A percentile compares a stretch with the other conserved stretches of the same genome.
Conservation (phyloP, 2,113 vertebrate species). For the Neotragus pygmaeus region DNA sequence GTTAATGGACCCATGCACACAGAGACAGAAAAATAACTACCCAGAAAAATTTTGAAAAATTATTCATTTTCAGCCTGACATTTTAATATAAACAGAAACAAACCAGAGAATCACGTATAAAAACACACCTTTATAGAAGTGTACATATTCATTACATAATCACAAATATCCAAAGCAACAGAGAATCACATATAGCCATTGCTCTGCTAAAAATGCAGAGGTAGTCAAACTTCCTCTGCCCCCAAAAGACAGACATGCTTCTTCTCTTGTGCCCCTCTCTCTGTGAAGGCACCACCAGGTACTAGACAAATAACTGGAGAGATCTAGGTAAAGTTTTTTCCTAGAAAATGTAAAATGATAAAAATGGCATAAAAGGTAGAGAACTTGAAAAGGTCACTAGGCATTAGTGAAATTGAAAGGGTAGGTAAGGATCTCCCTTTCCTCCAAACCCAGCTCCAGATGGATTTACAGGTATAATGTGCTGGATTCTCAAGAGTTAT, state of each 20-base stretch:
- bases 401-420: slow-evolving; percentile 22
- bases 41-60: slow-evolving; percentile 1
- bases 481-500: not conserved
- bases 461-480: slow-evolving; percentile 17
- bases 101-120: slow-evolving; percentile 26
- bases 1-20: not conserved
- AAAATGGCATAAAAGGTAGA: slow-evolving; percentile 8
- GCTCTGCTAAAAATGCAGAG: slow-evolving; percentile 22
- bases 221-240: not conserved
- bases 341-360: slow-evolving; percentile 10
- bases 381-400: slow-evolving; percentile 15
- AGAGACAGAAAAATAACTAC: slow-evolving; percentile 24
- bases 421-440: not conserved
- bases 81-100: slow-evolving; percentile 42
- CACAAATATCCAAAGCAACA: slow-evolving; percentile 36
- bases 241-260: slow-evolving; percentile 24
- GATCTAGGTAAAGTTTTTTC: not conserved
- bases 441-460: not conserved
- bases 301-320: slow-evolving; percentile 20
- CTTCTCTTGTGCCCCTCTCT: not conserved
- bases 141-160: slow-evolving; percentile 1
- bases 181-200: not conserved
- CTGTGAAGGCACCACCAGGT: not conserved
- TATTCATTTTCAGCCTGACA: slow-evolving; percentile 28
- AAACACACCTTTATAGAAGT: slow-evolving; percentile 33